Base-by-base conservation (phyloP, 2,797 vertebrate genomes). In the Poliocrania exsul region DNA sequence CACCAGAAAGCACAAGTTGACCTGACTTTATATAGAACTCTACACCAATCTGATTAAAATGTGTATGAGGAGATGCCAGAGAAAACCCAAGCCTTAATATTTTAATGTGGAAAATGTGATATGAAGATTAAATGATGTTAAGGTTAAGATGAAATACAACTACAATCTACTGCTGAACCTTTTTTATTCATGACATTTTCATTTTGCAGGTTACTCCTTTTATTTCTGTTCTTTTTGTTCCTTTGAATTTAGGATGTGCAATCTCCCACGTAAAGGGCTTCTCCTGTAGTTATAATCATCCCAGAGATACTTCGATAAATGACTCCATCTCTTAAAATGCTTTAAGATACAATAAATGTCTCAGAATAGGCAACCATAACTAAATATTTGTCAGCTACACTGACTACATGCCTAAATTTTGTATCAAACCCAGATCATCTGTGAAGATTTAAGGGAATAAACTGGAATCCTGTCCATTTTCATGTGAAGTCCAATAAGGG, bases 251-350 rank as follows among this genome's bases (percentile, higher is more conserved):
- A 73, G 51, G 64, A 57, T 80, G 50, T 1, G 1, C 58, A 86
- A 38, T 79, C 58, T 95, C 40, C 46, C 54, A 84, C 62, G 88
- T 81, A 81, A 90, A 89, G n/a, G 37, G 24, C 28, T 81, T 83
- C 60, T 87, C 13, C 53, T 90, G 54, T 71, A 81, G 70, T 67
- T 96, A 91, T 73, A 96, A 94, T 95, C 73, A 91, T 88, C 64
- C 81, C 60, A 90, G 94, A 95, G 85, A 92, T 89, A 91, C 92
- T 96, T 93, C 38, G 17, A 83, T 78, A 96, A 97, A 96, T 96
- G 42, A 92, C 61, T 95, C 82, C 66, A 91, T 96, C 88, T 90
- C 95, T 95, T 92, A 71, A 97, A 97, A 96, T 92, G 40, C 54
- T 96, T 90, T 70, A 54, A 95, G 89, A 94, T 86, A 88, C 44